phyloP scores from a whole-genome alignment of 2,113 vertebrate species.

The Scatophagus argus region DNA sequence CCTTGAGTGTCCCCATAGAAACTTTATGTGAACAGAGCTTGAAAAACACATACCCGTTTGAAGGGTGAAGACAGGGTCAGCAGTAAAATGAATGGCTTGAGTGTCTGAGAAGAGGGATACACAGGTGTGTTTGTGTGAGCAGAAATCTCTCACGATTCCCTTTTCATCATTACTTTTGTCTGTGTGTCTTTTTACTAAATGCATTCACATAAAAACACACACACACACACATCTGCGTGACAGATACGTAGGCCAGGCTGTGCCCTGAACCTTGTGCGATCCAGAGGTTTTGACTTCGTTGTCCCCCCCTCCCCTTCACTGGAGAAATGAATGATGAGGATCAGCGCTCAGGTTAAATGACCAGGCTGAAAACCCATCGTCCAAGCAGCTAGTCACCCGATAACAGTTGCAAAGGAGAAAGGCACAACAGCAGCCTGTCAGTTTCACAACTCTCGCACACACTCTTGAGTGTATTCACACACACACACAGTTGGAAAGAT shows the following conservation, averaged over 20 bases:
- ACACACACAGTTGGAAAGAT: constrained; percentile 17
- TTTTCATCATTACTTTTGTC: constrained; percentile 29
- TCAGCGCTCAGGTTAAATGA: constrained; percentile 77
- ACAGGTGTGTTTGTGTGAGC: constrained; percentile 43
- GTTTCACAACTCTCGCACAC: constrained; percentile 3
- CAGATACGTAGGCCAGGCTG: neutral
- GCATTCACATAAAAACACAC: neutral
- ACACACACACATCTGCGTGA: neutral
- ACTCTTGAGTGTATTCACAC: neutral
- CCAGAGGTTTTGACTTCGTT: constrained; percentile 62
- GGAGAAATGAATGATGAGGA: constrained; percentile 66
- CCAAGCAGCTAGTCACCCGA: constrained; percentile 50
- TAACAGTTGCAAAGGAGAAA: constrained; percentile 26
- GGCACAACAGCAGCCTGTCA: constrained; percentile 6
- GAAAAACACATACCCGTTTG: constrained; percentile 2
- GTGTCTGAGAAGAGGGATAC: constrained; percentile 28
- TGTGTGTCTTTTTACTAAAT: constrained; percentile 1
- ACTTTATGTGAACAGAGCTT: constrained; percentile 4
- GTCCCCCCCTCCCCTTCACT: constrained; percentile 32
- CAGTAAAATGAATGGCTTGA: constrained; percentile 21
- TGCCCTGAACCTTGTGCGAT: constrained; percentile 30
- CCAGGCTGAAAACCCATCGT: constrained; percentile 52
- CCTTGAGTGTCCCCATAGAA: constrained; percentile 8
- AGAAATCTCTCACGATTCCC: constrained; percentile 19
- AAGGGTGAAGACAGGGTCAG: constrained; percentile 10